These are phyloP conservation scores for Sebastes baramenuke DNA, from an alignment of 2,797 vertebrate species.

Conservation along the genomic window DNA sequence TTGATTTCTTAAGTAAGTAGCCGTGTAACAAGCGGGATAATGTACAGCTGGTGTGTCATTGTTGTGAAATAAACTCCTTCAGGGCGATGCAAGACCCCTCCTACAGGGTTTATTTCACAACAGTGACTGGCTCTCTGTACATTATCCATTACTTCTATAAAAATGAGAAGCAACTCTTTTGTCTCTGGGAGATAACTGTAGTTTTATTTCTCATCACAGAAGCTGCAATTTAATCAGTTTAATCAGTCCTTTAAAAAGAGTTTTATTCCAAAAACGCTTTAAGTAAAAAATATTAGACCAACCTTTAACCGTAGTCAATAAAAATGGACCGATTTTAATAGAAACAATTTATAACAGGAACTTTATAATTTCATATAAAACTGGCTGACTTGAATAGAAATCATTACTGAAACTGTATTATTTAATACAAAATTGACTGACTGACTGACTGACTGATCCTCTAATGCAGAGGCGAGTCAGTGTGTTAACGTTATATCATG, in stretches of 20 bases:
- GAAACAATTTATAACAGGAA: conserved; percentile 16
- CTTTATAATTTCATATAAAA: conserved; percentile 49
- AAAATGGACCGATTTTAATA: background rate
- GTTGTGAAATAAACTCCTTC: no score
- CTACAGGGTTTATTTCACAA: no score
- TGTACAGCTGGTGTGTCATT: no score
- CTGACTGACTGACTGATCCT: background rate
- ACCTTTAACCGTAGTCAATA: background rate
- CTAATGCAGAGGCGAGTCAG: background rate
- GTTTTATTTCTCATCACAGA: background rate
- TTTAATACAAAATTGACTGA: conserved; percentile 34
- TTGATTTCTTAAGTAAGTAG: no score
- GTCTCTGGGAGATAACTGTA: background rate
- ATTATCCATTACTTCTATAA: no score
- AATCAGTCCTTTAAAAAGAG: conserved; percentile 14
- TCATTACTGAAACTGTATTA: conserved; percentile 20
- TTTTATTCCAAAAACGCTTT: conserved; percentile 25
- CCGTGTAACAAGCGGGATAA: no score
- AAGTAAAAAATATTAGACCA: conserved; percentile 2
- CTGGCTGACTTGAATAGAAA: conserved; percentile 29
- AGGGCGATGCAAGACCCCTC: no score
- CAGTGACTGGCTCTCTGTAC: background rate
- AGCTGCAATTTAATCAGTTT: background rate
- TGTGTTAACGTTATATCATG: background rate
- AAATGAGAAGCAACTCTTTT: background rate